These are phyloP conservation scores for Ectropis crepuscularia DNA, from an alignment of 2,888 invertebrate genomes.

Conservation along the genomic window DNA sequence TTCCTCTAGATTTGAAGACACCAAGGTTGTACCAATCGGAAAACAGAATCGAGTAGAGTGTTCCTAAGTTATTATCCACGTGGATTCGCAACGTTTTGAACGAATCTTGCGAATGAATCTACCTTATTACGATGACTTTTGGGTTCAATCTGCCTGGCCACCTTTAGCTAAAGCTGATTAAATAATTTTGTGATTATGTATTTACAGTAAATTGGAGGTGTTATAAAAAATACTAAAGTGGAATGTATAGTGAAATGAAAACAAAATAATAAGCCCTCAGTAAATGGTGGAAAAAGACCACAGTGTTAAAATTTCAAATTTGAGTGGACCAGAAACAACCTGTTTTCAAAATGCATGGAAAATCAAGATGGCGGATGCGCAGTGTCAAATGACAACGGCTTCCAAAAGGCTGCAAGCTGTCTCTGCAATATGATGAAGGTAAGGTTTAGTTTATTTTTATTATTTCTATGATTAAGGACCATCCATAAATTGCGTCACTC, in stretches of 20 bases:
- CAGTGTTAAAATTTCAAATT: slow-evolving; percentile 44
- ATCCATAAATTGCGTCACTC: too few species aligned
- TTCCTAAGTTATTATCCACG: too few species aligned
- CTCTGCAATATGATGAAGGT: slow-evolving; percentile 71
- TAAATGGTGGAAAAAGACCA: slow-evolving; percentile 42
- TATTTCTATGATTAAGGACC: neutral
- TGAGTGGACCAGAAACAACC: slow-evolving; percentile 35
- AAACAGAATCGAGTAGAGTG: too few species aligned
- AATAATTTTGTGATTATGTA: too few species aligned
- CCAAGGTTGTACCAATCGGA: too few species aligned
- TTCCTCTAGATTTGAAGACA: too few species aligned
- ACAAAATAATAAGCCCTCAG: slow-evolving; percentile 34
- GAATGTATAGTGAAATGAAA: slow-evolving; percentile 45
- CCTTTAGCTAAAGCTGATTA: too few species aligned
- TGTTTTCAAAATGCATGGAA: slow-evolving; percentile 50
- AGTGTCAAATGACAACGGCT: slow-evolving; percentile 61
- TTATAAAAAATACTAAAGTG: neutral
- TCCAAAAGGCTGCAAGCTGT: slow-evolving; percentile 55
- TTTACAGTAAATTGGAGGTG: slow-evolving; percentile 2
- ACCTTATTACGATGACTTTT: too few species aligned
- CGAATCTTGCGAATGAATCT: too few species aligned
- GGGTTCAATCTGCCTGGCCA: too few species aligned
- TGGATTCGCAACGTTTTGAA: too few species aligned
- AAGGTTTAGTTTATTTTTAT: slow-evolving; percentile 23
- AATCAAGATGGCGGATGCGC: slow-evolving; percentile 46